Evolutionary conservation across 2,113 vertebrate species (phyloP).

Genomic region (Xiphophorus maculatus): DNA sequence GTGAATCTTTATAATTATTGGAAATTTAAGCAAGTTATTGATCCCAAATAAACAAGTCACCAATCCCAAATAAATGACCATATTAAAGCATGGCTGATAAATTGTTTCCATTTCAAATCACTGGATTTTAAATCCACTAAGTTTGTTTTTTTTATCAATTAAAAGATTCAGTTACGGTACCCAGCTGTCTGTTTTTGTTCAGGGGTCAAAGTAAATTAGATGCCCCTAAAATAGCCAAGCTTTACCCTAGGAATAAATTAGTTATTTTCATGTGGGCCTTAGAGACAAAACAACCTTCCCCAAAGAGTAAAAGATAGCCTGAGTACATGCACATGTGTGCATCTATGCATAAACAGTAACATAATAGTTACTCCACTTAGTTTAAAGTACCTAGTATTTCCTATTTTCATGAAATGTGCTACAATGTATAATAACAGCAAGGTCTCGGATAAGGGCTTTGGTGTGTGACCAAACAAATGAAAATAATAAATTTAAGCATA

Average conservation of each 20-base stretch:
- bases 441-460: neutral
- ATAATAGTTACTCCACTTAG: conserved; percentile 4
- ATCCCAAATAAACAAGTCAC: neutral
- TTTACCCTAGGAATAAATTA: neutral
- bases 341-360: conserved; percentile 33
- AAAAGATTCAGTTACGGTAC: too few relatives aligned
- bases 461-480: neutral
- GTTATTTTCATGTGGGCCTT: conserved; percentile 23
- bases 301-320: conserved; percentile 44
- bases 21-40: neutral
- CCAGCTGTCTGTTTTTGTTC: too few relatives aligned
- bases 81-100: too few relatives aligned
- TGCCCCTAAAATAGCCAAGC: too few relatives aligned
- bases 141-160: too few relatives aligned
- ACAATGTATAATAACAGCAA: too few relatives aligned
- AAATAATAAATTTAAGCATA: neutral
- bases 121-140: too few relatives aligned
- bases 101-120: too few relatives aligned
- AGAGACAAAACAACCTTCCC: conserved; percentile 33
- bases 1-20: neutral
- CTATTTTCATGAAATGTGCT: conserved; percentile 15
- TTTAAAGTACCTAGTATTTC: conserved; percentile 13
- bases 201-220: too few relatives aligned
- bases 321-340: conserved; percentile 32
- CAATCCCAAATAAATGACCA: too few relatives aligned